Percentiles rank a stretch among this genome's conserved stretches.
phyloP scores from a whole-genome alignment of 2,888 invertebrate species.

The Agelastica alni region DNA sequence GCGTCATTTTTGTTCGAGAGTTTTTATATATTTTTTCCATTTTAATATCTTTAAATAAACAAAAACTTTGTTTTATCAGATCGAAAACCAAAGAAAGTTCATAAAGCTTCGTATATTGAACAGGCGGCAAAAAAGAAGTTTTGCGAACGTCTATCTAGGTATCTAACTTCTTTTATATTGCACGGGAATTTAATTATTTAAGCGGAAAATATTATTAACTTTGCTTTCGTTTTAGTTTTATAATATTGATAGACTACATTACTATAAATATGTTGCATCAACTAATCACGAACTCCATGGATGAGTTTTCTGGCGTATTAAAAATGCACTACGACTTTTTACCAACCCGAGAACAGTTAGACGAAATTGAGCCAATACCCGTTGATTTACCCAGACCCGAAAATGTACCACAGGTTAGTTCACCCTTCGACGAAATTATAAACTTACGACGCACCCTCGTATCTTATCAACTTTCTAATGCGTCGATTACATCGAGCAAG shows the following conservation, averaged over 20 bases:
- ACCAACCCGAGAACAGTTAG: conserved; percentile 54
- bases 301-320: conserved; percentile 62
- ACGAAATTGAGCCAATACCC: conserved; percentile 51
- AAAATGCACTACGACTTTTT: conserved; percentile 62
- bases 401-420: conserved; percentile 52
- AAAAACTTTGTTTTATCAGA: conserved; percentile 18
- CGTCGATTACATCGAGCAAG: neutral
- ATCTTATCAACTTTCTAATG: too few species aligned
- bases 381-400: conserved; percentile 56
- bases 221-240: conserved; percentile 62
- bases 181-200: neutral
- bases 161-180: conserved; percentile 34
- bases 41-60: neutral
- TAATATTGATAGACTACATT: conserved; percentile 74
- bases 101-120: conserved; percentile 72
- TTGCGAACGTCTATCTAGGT: conserved; percentile 80
- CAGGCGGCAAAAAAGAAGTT: conserved; percentile 82
- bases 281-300: conserved; percentile 67
- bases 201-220: neutral
- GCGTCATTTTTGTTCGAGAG: too few species aligned
- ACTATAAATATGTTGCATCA: conserved; percentile 70
- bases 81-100: conserved; percentile 33
- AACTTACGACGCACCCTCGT: too few species aligned
- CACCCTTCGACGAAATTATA: too few species aligned
- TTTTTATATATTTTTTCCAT: too few species aligned